A percentile compares a stretch with the other conserved stretches of the same genome.
These are phyloP conservation scores for Eilema depressum DNA, from an alignment of 2,888 invertebrate species.

Conservation along the genomic window DNA sequence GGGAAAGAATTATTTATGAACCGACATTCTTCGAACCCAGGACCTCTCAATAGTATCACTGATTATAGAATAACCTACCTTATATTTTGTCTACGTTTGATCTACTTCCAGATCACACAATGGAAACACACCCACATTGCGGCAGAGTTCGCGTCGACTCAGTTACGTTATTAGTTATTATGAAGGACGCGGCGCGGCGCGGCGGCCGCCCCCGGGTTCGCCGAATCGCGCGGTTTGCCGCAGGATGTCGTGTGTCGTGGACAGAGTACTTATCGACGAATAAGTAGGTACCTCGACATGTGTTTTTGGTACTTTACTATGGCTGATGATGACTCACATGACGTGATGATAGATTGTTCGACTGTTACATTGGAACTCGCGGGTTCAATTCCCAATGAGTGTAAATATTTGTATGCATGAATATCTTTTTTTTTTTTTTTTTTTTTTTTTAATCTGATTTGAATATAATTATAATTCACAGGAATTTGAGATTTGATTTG, in stretches of 20 bases:
- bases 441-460: too few species aligned
- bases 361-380: too few species aligned
- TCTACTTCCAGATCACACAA: slow-evolving; percentile 26
- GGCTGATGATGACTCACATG: neutral
- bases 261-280: slow-evolving; percentile 43
- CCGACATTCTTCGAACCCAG: too few species aligned
- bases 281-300: slow-evolving; percentile 25
- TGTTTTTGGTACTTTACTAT: slow-evolving; percentile 13
- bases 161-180: slow-evolving; percentile 57
- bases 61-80: too few species aligned
- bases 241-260: slow-evolving; percentile 60
- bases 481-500: too few species aligned
- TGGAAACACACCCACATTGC: slow-evolving; percentile 37
- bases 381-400: too few species aligned
- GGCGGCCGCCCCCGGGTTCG: slow-evolving; percentile 40
- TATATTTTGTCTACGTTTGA: neutral
- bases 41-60: too few species aligned
- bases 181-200: slow-evolving; percentile 33
- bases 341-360: neutral
- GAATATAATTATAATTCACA: too few species aligned
- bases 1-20: too few species aligned
- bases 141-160: slow-evolving; percentile 46
- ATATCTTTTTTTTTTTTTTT: too few species aligned
- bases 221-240: slow-evolving; percentile 55
- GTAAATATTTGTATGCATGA: too few species aligned